Evolutionary conservation across 2,888 invertebrate genomes (phyloP), one percentile per base, ranked within the genome.

Genomic region (Hartigia nigra): DNA sequence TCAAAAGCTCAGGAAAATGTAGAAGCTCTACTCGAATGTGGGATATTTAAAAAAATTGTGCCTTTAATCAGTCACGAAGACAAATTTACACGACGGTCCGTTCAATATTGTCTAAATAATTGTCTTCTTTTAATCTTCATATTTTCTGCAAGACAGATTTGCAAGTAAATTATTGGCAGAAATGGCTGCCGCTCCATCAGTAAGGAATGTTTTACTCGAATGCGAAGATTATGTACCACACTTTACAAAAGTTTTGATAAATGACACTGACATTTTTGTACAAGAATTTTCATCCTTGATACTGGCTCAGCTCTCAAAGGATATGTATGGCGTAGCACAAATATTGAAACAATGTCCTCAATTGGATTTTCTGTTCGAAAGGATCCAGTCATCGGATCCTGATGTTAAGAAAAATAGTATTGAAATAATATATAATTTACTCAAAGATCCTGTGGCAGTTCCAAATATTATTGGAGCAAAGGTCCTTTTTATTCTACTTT

Each of bases 351-450:
- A 92, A 0, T 93, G 92, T n/a, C 91, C 92, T 70, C 92, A 93
- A 74, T 86, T 93, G 23, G 91, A 91, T 82, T 92, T 92, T 70
- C 86, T 94, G 3, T 93, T 93, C 81, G 89, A 91, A 0, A 92
- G 92, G 72, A 92, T 94, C 90, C 92, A 92, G 83, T 92, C 93
- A 70, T 86, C 91, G 0, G 94, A 94, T 86, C 94, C 94, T 31
- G 94, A 94, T 82, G 92, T 94, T 0, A 93, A 93, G 86, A 93
- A 92, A 82, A 94, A 94, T 86, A 93, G 92, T 78, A 87, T 94
- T 14, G 93, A 93, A 91, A 94, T 94, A 78, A 81, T 94, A 9
- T 92, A 92, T 84, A 93, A 94, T 83, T 88, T 94, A 1, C 86
- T 94, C n/a, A 92, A 92, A 31, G 94, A 94, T 80, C 92, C 93